These are phyloP conservation scores for Seriola quinqueradiata DNA, from an alignment of 2,113 vertebrate species.

Conservation along the genomic window DNA sequence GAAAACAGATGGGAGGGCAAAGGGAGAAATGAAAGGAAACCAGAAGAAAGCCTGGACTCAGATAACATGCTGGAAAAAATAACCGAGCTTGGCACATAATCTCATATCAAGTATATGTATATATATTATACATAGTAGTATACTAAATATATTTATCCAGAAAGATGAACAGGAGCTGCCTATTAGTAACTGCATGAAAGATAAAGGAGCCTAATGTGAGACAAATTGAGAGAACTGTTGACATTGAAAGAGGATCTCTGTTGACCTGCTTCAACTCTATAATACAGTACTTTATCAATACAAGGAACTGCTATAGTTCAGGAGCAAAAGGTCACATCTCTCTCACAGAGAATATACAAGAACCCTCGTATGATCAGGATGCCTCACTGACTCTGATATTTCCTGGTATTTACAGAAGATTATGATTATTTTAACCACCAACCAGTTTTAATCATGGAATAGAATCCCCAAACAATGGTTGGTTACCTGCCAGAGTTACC, in stretches of 20 bases:
- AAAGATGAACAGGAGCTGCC: neutral
- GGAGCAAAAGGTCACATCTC: constrained; percentile 7
- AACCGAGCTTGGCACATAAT: neutral
- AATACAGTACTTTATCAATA: neutral
- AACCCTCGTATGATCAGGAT: neutral
- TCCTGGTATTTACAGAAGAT: constrained; percentile 27
- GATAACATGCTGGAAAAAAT: constrained; percentile 4
- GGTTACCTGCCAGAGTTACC: constrained; percentile 60
- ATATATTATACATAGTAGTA: neutral
- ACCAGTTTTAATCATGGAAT: constrained; percentile 45
- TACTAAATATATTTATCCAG: too few species aligned
- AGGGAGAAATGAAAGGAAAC: constrained; percentile 26
- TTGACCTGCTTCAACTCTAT: constrained; percentile 27
- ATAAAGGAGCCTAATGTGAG: neutral
- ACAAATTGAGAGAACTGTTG: neutral
- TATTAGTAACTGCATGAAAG: neutral
- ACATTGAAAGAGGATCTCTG: constrained; percentile 25
- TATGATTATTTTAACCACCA: constrained; percentile 32
- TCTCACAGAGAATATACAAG: neutral
- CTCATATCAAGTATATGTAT: neutral
- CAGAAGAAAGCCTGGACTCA: constrained; percentile 12
- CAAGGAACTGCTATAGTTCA: neutral
- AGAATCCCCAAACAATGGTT: constrained; percentile 63
- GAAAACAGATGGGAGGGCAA: constrained; percentile 20
- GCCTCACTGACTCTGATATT: neutral